These are phyloP conservation scores for Actinostola sp. DNA, from an alignment of 92 coral and sea anemone genomes.

Conservation along the genomic window DNA sequence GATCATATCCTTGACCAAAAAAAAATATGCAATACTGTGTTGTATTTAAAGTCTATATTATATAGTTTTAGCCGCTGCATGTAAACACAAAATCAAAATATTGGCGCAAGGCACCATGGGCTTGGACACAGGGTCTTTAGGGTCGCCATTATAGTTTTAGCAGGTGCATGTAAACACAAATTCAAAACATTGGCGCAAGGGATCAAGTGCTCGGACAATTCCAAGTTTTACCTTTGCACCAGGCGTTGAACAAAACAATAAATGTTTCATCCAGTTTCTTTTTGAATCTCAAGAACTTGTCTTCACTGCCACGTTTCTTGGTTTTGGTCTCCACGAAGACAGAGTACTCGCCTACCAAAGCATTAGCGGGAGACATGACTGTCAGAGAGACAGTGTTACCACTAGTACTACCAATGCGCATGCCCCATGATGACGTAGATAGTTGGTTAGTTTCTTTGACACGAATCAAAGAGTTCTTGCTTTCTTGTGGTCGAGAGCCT, in stretches of 20 bases:
- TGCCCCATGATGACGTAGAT: constrained; percentile 59
- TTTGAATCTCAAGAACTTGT: constrained; percentile 45
- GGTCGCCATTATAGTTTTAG: neutral
- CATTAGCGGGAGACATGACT: constrained; percentile 66
- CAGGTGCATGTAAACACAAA: neutral
- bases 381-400: constrained; percentile 48
- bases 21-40: too few species aligned
- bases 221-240: constrained; percentile 73
- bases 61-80: too few species aligned
- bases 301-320: constrained; percentile 17
- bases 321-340: constrained; percentile 68
- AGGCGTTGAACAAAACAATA: constrained; percentile 68
- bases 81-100: too few species aligned
- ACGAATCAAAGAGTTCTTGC: constrained; percentile 70
- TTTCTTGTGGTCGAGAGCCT: constrained; percentile 72
- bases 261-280: constrained; percentile 41
- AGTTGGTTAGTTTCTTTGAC: constrained; percentile 29
- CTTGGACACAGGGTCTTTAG: too few species aligned
- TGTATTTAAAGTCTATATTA: too few species aligned
- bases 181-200: too few species aligned
- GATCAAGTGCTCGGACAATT: neutral
- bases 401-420: constrained; percentile 20
- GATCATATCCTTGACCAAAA: too few species aligned
- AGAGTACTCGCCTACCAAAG: constrained; percentile 66
- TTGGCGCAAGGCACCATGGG: too few species aligned